Base-by-base conservation (phyloP, 2,797 vertebrate species). In the Etheostoma nigrum region DNA sequence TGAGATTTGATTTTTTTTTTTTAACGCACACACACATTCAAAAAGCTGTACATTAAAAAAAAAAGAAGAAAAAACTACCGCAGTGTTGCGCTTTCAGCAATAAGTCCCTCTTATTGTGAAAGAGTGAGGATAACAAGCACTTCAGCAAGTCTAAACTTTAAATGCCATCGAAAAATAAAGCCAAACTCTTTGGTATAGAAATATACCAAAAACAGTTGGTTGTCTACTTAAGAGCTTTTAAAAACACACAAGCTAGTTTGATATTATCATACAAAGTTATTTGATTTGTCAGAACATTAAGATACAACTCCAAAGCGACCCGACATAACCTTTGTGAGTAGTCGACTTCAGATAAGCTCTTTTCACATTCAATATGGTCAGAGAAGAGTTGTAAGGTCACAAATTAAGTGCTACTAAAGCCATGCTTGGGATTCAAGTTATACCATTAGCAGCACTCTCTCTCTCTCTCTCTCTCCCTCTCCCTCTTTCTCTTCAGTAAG, bases 321-420 rank as follows among this genome's bases (percentile, higher is more conserved):
- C 69, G 25, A 65, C 61, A 40, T 75, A 79, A 90, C 79, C 75
- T 82, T 95, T 90, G 94, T 93, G 0, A 92, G 94, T 95, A 90
- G 95, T 95, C 92, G 90, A 91, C 95, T 95, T 96, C 93, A 83
- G 96, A 95, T 91, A 91, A 93, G 95, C 96, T 93, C 85, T 92
- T 93, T 93, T 96, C 97, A 98, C 97, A 99, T 98, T 99, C 97
- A 98, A 96, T 97, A 96, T 95, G 95, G 97, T 99, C 98, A 96
- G 96, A 97, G 93, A 91, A 91, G 89, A 90, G 92, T 85, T 74
- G 87, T 88, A 81, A 75, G 79, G 89, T 94, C 87, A 90, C 86
- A 87, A 81, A 69, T 83, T 83, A 89, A 91, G 87, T 86, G 88
- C 90, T 87, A 87, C 90, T 86, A 88, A 91, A 93, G 85, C 79